Percentiles rank a stretch among this genome's conserved stretches.
phyloP scores from a whole-genome alignment of 2,113 vertebrate species.

The Hyperoodon ampullatus region DNA sequence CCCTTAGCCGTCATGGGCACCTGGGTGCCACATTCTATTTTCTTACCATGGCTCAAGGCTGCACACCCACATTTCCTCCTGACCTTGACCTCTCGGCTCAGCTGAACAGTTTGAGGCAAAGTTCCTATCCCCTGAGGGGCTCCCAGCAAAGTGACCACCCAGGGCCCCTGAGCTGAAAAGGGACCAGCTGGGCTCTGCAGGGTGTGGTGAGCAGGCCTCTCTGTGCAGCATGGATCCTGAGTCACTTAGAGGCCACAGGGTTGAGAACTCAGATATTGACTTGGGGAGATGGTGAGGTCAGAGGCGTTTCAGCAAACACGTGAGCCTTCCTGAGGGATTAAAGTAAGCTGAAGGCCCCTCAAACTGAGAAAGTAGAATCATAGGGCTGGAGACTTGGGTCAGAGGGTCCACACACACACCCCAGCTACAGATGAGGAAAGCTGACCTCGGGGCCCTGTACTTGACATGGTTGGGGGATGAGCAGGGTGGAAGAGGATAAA shows the following conservation, averaged over 20 bases:
- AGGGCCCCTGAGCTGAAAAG: background rate
- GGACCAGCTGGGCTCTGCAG: background rate
- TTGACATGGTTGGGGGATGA: background rate
- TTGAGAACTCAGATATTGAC: background rate
- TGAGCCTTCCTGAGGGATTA: background rate
- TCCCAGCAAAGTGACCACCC: background rate
- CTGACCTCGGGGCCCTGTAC: background rate
- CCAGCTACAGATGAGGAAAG: background rate
- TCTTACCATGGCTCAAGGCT: background rate
- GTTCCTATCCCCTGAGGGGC: background rate
- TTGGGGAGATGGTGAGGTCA: background rate
- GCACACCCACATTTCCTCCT: background rate
- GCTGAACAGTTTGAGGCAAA: background rate
- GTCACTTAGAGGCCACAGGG: background rate
- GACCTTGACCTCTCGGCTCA: background rate
- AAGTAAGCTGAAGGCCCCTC: background rate
- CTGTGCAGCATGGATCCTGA: background rate
- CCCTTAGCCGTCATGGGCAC: background rate
- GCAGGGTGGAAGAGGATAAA: background rate
- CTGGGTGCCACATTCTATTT: background rate
- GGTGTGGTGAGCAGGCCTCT: background rate
- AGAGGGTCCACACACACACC: too few relatives aligned
- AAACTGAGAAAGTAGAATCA: background rate
- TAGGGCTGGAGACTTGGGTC: background rate
- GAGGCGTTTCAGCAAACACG: background rate